Evolutionary conservation across 2,797 vertebrate genomes (phyloP).

Genomic region (Characodon lateralis): DNA sequence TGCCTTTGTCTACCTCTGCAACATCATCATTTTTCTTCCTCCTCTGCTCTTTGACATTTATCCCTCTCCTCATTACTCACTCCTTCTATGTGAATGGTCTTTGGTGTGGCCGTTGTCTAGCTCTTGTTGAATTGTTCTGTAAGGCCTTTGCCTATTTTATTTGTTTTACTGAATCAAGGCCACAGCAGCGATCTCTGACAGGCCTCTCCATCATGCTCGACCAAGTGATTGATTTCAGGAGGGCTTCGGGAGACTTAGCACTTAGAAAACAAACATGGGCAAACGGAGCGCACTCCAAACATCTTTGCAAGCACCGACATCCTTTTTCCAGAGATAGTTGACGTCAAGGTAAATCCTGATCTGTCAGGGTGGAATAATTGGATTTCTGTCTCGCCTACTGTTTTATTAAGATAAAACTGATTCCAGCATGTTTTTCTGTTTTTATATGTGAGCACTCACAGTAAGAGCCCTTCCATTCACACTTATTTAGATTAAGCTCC

Average conservation of each 20-base stretch:
- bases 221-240: conserved; percentile 78
- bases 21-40: conserved; percentile 49
- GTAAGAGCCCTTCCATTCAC: conserved; percentile 70
- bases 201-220: conserved; percentile 76
- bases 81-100: conserved; percentile 26
- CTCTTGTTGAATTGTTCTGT: conserved; percentile 52
- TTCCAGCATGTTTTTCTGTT: conserved; percentile 38
- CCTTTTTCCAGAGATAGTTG: background rate
- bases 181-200: conserved; percentile 71
- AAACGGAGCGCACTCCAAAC: background rate
- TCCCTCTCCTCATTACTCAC: conserved; percentile 57
- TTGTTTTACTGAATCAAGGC: conserved; percentile 80
- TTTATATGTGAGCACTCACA: conserved; percentile 54
- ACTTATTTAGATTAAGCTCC: conserved; percentile 70
- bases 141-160: conserved; percentile 64
- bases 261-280: conserved; percentile 57
- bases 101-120: conserved; percentile 59
- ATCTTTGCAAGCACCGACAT: background rate
- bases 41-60: conserved; percentile 51
- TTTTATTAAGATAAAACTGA: conserved; percentile 50
- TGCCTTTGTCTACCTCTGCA: conserved; percentile 29
- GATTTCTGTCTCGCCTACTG: conserved; percentile 26
- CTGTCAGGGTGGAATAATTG: conserved; percentile 42
- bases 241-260: conserved; percentile 67
- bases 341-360: conserved; percentile 33